Evolutionary conservation across 2,797 vertebrate species (phyloP), one percentile per base, ranked within the genome.

Genomic region (Anniella stebbinsi): DNA sequence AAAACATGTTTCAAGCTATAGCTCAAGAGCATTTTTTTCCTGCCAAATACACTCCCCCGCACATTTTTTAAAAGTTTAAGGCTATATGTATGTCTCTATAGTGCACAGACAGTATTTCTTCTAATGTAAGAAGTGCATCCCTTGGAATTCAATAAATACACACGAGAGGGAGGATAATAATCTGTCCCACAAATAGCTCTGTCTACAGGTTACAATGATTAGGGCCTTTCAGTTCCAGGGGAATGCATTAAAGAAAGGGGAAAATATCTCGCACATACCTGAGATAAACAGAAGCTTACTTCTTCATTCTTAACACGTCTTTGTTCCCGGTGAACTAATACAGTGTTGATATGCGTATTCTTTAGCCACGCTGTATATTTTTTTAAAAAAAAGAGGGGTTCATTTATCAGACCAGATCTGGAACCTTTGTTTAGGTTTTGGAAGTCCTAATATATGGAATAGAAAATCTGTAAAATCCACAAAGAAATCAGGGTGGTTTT

Each of bases 41-140:
- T 45, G 82, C 72, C 0, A 0, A n/a, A n/a, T 45, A 28, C 4
- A 70, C 13, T 30, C 54, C 63, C 36, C 54, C 11, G 11, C 51
- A 54, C 23, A 63, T 21, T 92, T 86, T 80, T 93, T 45, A 45
- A 45, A 88, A 0, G 0, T 89, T 86, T 92, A 82, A 86, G 91
- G 89, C 78, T 70, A 45, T 51, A n/a, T n/a, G n/a, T n/a, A 76
- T 91, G 75, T 75, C 76, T 87, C 70, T 75, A 54, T 11, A 57
- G 66, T 89, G 33, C 11, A 85, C 0, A 0, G 30, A 66, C 2
- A 4, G 45, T 90, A 87, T 21, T 88, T 80, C 11, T 83, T 84
- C 89, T 92, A 89, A 85, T 70, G 93, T 86, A 91, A 89, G 70
- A 2, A 94, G 89, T 86, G 90, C 91, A 92, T 87, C 87, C 33